These are phyloP conservation scores for Hipposideros armiger DNA, from an alignment of 2,113 vertebrate genomes.

Conservation along the genomic window DNA sequence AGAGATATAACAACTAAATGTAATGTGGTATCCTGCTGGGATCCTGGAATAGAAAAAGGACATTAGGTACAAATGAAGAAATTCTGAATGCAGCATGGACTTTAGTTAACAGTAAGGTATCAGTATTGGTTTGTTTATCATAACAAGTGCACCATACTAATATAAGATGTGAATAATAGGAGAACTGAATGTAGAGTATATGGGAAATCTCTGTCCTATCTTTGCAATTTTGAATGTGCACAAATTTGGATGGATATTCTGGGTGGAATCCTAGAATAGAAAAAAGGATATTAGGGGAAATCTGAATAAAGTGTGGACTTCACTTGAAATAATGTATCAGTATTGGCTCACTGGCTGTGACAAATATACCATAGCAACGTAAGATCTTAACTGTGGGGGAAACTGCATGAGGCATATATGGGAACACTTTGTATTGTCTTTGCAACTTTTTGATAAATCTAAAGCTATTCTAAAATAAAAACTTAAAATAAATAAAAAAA, in stretches of 20 bases:
- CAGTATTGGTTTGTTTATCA: background rate
- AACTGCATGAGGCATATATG: background rate
- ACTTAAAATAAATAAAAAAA: background rate
- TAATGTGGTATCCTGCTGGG: background rate
- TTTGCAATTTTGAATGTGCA: background rate
- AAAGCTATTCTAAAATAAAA: conserved; percentile 5
- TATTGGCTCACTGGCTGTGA: background rate
- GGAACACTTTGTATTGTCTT: background rate
- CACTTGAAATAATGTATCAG: background rate
- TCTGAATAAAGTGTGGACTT: background rate
- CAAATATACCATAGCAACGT: background rate
- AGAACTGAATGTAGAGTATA: background rate
- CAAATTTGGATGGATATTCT: background rate
- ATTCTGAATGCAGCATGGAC: background rate
- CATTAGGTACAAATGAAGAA: background rate
- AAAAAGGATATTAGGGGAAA: background rate
- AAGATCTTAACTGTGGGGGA: background rate
- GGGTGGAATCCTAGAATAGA: background rate
- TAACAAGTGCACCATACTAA: background rate
- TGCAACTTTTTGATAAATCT: background rate
- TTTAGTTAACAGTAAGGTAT: background rate
- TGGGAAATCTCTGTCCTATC: background rate
- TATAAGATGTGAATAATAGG: background rate
- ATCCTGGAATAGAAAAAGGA: background rate
- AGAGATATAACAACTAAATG: background rate